Evolutionary conservation across 2,888 invertebrate species (phyloP), one percentile per base, ranked within the genome.

Genomic region (Congeria kusceri): DNA sequence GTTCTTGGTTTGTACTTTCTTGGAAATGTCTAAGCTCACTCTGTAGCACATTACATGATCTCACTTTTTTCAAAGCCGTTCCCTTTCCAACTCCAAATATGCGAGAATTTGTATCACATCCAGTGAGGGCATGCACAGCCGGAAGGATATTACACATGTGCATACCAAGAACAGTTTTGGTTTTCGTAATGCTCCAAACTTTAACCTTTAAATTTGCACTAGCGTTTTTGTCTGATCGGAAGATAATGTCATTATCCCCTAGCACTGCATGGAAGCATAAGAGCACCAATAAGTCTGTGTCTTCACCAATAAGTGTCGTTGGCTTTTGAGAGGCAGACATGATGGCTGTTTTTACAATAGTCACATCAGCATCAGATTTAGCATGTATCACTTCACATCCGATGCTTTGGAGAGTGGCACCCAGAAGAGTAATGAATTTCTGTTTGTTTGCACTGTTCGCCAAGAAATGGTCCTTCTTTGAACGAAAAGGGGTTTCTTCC

Each of bases 201-300:
- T 77, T 75, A 39, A 39, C 39, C 2, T 5, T 9, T 49, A 29
- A 53, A 44, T 65, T 76, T 67, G 4, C 18, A 7, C 28, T 28
- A 25, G 23, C 11, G 20, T 74, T 70, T 23, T 46, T 47, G n/a
- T 84, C 82, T 7, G 84, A 69, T 4, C 18, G 56, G 46, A 87
- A 81, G 46, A 61, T 66, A 5, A 88, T 67, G 39, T 75, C 73
- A 56, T 74, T 11, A 9, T 57, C 18, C 11, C 46, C 56, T 25
- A 28, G 4, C 18, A 62, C 49, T 44, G 77, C 68, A 72, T 88
- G 83, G 62, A 82, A 76, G 49, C 76, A 80, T 25, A 90, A 56
- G 9, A 88, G 76, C 18, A 87, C 76, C 0, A 90, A 68, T 15
- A 90, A 58, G 68, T 89, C 87, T 23, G 88, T 90, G 59, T 90